Evolutionary conservation across 2,113 vertebrate genomes (phyloP).

Genomic region (Odontesthes bonariensis): DNA sequence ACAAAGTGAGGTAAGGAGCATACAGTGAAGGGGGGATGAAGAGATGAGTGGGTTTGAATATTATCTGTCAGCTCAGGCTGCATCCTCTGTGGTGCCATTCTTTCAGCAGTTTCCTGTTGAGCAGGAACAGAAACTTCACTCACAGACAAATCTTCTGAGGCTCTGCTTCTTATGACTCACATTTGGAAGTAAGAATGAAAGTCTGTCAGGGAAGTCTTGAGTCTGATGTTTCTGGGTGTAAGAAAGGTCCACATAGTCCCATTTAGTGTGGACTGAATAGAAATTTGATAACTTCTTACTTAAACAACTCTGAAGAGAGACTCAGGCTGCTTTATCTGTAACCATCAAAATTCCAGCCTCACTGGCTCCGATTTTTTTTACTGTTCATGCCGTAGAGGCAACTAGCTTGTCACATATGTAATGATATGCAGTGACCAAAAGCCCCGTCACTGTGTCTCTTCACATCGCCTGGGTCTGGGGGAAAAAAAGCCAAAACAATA

Average conservation of each 20-base stretch:
- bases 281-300: not conserved
- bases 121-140: conserved; percentile 37
- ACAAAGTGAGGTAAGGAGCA: not conserved
- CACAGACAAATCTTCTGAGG: not conserved
- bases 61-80: conserved; percentile 7
- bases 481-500: no score
- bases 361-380: not conserved
- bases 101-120: conserved; percentile 64
- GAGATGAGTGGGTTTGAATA: conserved; percentile 15
- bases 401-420: no score
- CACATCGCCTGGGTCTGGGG: no score
- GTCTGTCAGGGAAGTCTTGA: not conserved
- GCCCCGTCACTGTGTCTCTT: no score
- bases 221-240: not conserved
- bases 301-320: not conserved
- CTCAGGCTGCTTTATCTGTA: not conserved
- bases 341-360: not conserved
- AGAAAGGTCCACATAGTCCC: not conserved
- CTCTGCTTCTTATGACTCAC: not conserved
- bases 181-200: no score
- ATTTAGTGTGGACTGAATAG: not conserved
- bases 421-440: no score
- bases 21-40: not conserved
- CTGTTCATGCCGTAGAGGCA: not conserved
- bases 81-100: conserved; percentile 23